Evolutionary conservation across 2,888 invertebrate species (phyloP).

Genomic region (Lampropteryx suffumata): DNA sequence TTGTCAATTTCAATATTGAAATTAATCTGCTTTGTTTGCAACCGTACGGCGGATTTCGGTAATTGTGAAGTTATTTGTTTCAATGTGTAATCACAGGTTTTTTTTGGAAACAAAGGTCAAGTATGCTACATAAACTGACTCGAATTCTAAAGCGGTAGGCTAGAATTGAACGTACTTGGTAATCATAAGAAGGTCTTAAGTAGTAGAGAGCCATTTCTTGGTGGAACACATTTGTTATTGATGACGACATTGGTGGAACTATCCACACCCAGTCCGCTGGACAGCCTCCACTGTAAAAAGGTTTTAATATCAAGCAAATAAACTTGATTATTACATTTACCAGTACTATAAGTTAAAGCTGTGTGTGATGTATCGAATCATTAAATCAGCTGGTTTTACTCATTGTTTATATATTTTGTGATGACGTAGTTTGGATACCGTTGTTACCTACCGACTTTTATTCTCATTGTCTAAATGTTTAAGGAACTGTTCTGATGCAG

Average conservation of each 20-base stretch:
- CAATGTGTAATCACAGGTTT: no score
- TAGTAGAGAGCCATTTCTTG: constrained; percentile 95
- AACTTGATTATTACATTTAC: no score
- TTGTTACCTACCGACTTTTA: constrained; percentile 83
- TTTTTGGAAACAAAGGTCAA: no score
- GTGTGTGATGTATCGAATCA: no score
- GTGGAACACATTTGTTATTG: constrained; percentile 89
- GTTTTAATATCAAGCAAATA: not conserved
- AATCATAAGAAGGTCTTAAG: constrained; percentile 94
- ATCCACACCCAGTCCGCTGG: constrained; percentile 94
- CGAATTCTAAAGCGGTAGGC: no score
- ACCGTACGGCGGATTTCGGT: no score
- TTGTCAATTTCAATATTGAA: constrained; percentile 1
- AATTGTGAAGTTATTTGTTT: no score
- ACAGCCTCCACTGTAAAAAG: constrained; percentile 85
- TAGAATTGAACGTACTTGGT: constrained; percentile 84
- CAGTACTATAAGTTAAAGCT: no score
- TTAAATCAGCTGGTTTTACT: no score
- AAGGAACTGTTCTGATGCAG: constrained; percentile 97
- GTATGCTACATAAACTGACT: no score
- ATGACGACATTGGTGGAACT: constrained; percentile 89
- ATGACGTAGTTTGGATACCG: not conserved
- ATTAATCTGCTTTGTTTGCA: not conserved
- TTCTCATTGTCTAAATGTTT: constrained; percentile 96
- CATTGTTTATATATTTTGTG: no score